Evolutionary conservation across 2,113 vertebrate species (phyloP), one percentile per base, ranked within the genome.

Genomic region (Sapajus apella): DNA sequence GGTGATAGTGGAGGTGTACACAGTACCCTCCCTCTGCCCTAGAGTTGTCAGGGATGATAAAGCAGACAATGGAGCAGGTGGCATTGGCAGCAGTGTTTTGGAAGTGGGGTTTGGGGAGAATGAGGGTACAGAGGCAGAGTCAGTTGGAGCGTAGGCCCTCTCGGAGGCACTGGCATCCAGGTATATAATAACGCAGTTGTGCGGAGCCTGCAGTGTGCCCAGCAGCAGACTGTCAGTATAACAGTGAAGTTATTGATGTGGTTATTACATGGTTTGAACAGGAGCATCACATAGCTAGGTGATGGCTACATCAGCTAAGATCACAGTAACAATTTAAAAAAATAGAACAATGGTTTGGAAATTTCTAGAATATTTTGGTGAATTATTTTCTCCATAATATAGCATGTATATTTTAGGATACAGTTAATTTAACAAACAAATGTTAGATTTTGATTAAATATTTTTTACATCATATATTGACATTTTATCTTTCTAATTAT

Each of bases 291-390:
- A 73, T 58, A 83, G 58, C 88, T 50, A 52, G 94, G 23, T 77
- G 21, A 56, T 18, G 64, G 72, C 70, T 68, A 9, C 2, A 30
- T 84, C 93, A 87, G 4, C 17, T 25, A 66, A 92, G 50, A 81
- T 70, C 35, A 75, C n/a, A 40, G 64, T 3, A 80, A 50, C 25
- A 37, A 9, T n/a, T 58, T 30, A 64, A 64, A 76, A 94, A 94
- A 93, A 50, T 83, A 30, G 82, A 73, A 73, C n/a, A 80, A 43
- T 35, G 47, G 77, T 90, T 76, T 91, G 37, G 35, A 94, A 95
- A 56, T 92, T 80, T 82, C 72, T 68, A 93, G 40, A 81, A 21
- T 88, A 64, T 76, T 55, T 86, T 84, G 55, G 30, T 37, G 45
- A 45, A n/a, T 47, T 17, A 72, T 89, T 91, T 96, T 68, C 16